phyloP scores from a whole-genome alignment of 2,888 invertebrate species.

The Limnephilus auricula region DNA sequence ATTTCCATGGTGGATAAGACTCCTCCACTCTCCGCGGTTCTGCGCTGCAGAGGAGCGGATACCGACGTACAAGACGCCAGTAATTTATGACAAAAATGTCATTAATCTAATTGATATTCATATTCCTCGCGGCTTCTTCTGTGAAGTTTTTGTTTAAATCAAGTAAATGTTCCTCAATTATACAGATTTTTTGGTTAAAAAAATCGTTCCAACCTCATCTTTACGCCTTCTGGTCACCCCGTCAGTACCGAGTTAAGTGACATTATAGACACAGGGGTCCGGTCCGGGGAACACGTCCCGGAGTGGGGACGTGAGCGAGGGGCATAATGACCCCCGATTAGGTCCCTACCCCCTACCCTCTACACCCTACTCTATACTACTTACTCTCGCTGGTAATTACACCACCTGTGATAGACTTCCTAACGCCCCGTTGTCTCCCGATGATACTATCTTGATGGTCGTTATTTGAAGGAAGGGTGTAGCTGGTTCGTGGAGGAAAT shows the following conservation, averaged over 20 bases:
- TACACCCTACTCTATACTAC: neutral
- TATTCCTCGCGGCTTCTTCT: no score
- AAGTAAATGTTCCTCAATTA: no score
- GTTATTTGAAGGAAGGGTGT: constrained; percentile 2
- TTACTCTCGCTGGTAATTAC: constrained; percentile 21
- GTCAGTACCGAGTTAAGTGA: constrained; percentile 32
- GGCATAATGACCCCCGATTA: constrained; percentile 42
- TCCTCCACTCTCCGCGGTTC: no score
- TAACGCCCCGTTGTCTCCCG: neutral
- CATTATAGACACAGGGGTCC: constrained; percentile 31
- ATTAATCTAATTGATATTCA: no score
- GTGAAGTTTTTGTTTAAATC: no score
- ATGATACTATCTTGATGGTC: constrained; percentile 1
- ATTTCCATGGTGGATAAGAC: no score
- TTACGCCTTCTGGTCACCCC: neutral
- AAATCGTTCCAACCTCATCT: neutral
- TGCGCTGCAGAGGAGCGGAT: no score
- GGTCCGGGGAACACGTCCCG: constrained; percentile 13
- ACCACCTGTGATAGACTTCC: constrained; percentile 37
- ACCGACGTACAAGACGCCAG: no score
- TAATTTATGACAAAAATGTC: no score
- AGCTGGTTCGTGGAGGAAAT: neutral
- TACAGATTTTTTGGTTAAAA: no score
- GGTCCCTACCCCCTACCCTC: neutral
- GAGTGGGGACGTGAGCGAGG: constrained; percentile 36